Percentiles rank a stretch among this genome's conserved stretches.
Conservation (phyloP, 2,113 vertebrate genomes). For the Chaenogobius annularis region DNA sequence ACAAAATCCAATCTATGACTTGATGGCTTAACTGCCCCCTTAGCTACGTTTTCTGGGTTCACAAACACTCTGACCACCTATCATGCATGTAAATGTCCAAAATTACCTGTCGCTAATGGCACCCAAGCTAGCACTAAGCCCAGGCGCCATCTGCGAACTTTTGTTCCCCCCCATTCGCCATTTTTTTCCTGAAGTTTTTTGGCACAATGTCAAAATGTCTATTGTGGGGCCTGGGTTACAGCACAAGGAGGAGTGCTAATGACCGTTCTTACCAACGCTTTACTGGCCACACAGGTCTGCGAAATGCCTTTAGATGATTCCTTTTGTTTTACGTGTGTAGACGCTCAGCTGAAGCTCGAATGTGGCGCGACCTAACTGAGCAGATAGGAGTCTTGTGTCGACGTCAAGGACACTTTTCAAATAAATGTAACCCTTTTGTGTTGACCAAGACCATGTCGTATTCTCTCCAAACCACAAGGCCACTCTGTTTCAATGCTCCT, state of each 20-base stretch:
- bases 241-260: conserved; percentile 48
- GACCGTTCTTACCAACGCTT: conserved; percentile 41
- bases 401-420: conserved; percentile 36
- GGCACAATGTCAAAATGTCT: conserved; percentile 38
- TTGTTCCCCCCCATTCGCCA: conserved; percentile 37
- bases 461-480: not conserved
- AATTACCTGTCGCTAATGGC: conserved; percentile 64
- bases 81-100: conserved; percentile 31
- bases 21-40: not conserved
- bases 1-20: conserved; percentile 3
- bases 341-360: conserved; percentile 41
- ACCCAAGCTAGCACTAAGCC: conserved; percentile 42
- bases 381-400: conserved; percentile 1
- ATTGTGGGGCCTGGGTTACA: conserved; percentile 22
- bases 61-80: conserved; percentile 14
- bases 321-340: conserved; percentile 43
- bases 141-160: conserved; percentile 64
- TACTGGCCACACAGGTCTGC: conserved; percentile 46
- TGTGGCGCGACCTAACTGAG: conserved; percentile 24
- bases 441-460: conserved; percentile 22
- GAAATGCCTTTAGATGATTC: conserved; percentile 63
- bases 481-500: not conserved
- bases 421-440: conserved; percentile 11
- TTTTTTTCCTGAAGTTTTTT: conserved; percentile 29
- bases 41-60: not conserved